phyloP scores from a whole-genome alignment of 92 coral and sea anemone species.

The Bergia puertoricense region DNA sequence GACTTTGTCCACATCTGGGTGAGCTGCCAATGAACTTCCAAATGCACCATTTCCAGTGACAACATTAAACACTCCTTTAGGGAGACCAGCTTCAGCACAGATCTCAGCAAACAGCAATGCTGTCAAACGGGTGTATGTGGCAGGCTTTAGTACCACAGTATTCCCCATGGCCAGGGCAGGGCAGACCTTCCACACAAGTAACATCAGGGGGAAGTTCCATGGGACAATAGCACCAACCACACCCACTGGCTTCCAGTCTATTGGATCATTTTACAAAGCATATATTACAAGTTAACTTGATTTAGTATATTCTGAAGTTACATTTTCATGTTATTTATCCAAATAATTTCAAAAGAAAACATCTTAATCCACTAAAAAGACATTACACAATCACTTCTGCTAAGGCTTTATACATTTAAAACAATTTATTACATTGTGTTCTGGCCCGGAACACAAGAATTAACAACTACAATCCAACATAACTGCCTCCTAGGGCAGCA shows the following conservation, averaged over 20 bases:
- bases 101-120: slow-evolving; percentile 98
- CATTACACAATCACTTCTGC: no score
- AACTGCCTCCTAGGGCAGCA: no score
- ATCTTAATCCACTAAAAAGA: no score
- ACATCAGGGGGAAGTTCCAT: slow-evolving; percentile 97
- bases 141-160: slow-evolving; percentile 96
- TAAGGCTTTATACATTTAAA: no score
- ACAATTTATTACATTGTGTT: no score
- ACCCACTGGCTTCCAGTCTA: slow-evolving; percentile 96
- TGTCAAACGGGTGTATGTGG: slow-evolving; percentile 93
- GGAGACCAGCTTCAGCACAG: slow-evolving; percentile 99
- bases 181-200: slow-evolving; percentile 98
- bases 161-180: slow-evolving; percentile 99
- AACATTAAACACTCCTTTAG: slow-evolving; percentile 98
- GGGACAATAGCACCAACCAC: slow-evolving; percentile 99
- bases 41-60: slow-evolving; percentile 98
- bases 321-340: no score
- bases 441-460: no score
- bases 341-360: no score
- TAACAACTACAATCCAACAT: no score
- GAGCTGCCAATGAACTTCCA: slow-evolving; percentile 88
- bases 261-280: neutral
- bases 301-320: neutral
- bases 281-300: neutral
- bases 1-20: slow-evolving; percentile 94